These are phyloP conservation scores for Coregonus clupeaformis DNA, from an alignment of 2,113 vertebrate genomes.

Conservation along the genomic window DNA sequence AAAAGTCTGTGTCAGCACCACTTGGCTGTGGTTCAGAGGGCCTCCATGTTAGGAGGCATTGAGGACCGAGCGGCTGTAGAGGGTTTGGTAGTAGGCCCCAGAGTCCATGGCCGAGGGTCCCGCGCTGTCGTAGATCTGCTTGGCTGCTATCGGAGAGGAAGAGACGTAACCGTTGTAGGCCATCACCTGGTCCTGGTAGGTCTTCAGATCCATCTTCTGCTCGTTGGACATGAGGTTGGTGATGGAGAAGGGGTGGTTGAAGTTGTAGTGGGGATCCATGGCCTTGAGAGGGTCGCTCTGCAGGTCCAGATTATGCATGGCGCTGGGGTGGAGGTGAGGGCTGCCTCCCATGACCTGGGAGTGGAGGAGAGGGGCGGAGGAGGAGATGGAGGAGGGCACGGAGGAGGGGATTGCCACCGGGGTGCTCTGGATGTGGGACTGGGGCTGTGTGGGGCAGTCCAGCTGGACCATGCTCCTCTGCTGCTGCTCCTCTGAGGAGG, in stretches of 20 bases:
- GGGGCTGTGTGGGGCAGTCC: slow-evolving; percentile 63
- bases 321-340: slow-evolving; percentile 72
- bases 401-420: slow-evolving; percentile 61
- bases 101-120: slow-evolving; percentile 77
- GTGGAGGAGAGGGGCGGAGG: slow-evolving; percentile 66
- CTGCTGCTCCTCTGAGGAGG: slow-evolving; percentile 70
- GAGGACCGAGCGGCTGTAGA: slow-evolving; percentile 88
- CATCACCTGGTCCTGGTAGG: slow-evolving; percentile 82
- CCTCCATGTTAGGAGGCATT: slow-evolving; percentile 77
- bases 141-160: slow-evolving; percentile 69
- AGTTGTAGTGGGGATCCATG: slow-evolving; percentile 87
- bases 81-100: slow-evolving; percentile 83
- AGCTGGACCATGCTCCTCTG: slow-evolving; percentile 67
- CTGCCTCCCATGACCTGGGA: slow-evolving; percentile 65
- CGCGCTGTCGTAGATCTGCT: slow-evolving; percentile 77
- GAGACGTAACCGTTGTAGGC: slow-evolving; percentile 74
- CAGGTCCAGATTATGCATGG: slow-evolving; percentile 83
- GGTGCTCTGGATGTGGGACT: slow-evolving; percentile 66
- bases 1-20: slow-evolving; percentile 6
- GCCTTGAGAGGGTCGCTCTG: slow-evolving; percentile 84
- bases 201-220: slow-evolving; percentile 86
- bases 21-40: slow-evolving; percentile 18
- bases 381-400: slow-evolving; percentile 53
- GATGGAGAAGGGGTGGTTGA: slow-evolving; percentile 92
- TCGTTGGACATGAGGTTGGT: slow-evolving; percentile 89